phyloP scores from a whole-genome alignment of 2,888 invertebrate species.

The Rutpela maculata region DNA sequence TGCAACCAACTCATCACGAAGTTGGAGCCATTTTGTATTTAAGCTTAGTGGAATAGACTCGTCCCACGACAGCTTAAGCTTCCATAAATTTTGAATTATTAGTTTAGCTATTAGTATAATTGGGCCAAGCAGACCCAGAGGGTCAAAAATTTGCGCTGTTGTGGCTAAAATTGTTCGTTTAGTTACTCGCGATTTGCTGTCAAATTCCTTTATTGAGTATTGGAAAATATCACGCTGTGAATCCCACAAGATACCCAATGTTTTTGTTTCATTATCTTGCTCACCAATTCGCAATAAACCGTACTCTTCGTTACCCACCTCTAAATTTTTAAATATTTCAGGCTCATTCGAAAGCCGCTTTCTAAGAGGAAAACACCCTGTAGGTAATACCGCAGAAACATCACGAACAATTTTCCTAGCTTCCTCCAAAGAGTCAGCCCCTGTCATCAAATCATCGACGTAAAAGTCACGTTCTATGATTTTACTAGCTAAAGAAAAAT shows the following conservation, averaged over 20 bases:
- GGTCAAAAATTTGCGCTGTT: conserved; percentile 20
- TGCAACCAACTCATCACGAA: neutral
- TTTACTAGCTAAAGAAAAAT: conserved; percentile 7
- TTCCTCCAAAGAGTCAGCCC: neutral
- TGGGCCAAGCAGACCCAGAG: conserved; percentile 10
- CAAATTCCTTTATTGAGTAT: neutral
- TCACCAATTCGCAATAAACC: neutral
- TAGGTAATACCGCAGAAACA: neutral
- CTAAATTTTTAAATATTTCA: neutral
- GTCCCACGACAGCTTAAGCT: conserved; percentile 19
- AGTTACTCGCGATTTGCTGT: neutral
- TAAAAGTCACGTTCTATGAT: conserved; percentile 22
- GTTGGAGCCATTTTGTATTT: neutral
- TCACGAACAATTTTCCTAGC: neutral
- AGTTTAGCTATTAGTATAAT: conserved; percentile 17
- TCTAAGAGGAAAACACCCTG: conserved; percentile 8
- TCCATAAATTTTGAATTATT: conserved; percentile 29
- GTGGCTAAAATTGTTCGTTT: conserved; percentile 21
- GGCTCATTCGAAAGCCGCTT: conserved; percentile 14
- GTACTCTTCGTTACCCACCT: neutral
- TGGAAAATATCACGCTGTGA: neutral
- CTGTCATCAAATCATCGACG: conserved; percentile 26
- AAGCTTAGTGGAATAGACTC: neutral
- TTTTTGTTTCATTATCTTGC: neutral
- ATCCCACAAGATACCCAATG: conserved; percentile 22